Evolutionary conservation across 2,888 invertebrate species (phyloP).

Genomic region (Bibio marci): DNA sequence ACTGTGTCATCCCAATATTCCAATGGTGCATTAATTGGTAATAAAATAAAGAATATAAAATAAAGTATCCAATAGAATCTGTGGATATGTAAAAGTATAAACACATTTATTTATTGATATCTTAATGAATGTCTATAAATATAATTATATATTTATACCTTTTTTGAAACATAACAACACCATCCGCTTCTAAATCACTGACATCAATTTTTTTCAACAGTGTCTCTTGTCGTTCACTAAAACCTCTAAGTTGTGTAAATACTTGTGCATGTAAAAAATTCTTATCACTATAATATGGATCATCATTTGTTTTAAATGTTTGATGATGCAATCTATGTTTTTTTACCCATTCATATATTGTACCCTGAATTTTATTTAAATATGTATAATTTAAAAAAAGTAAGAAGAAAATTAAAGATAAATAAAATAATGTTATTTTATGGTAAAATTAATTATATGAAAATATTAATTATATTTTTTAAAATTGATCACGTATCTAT

Average conservation of each 20-base stretch:
- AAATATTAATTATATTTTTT: too few relatives aligned
- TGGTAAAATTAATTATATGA: too few relatives aligned
- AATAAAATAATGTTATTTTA: constrained; percentile 2
- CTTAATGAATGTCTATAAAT: neutral
- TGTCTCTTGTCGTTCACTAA: constrained; percentile 45
- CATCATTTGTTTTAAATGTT: constrained; percentile 55
- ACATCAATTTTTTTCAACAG: constrained; percentile 53
- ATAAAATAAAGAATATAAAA: constrained; percentile 40
- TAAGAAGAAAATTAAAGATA: too few relatives aligned
- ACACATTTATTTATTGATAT: neutral
- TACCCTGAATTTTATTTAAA: constrained; percentile 43
- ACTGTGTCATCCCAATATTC: constrained; percentile 64
- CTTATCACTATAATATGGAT: constrained; percentile 61
- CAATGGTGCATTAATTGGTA: constrained; percentile 59
- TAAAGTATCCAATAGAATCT: constrained; percentile 56
- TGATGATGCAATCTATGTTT: constrained; percentile 70
- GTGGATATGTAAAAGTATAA: constrained; percentile 7
- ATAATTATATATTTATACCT: constrained; percentile 32
- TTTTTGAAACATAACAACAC: constrained; percentile 65
- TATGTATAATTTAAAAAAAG: too few relatives aligned
- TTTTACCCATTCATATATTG: constrained; percentile 70
- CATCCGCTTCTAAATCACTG: constrained; percentile 60
- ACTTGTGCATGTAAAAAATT: constrained; percentile 74
- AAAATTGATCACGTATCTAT: too few relatives aligned
- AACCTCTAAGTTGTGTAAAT: constrained; percentile 45